Evolutionary conservation across 2,797 vertebrate species (phyloP).

Genomic region (Ptychadena robeensis): DNA sequence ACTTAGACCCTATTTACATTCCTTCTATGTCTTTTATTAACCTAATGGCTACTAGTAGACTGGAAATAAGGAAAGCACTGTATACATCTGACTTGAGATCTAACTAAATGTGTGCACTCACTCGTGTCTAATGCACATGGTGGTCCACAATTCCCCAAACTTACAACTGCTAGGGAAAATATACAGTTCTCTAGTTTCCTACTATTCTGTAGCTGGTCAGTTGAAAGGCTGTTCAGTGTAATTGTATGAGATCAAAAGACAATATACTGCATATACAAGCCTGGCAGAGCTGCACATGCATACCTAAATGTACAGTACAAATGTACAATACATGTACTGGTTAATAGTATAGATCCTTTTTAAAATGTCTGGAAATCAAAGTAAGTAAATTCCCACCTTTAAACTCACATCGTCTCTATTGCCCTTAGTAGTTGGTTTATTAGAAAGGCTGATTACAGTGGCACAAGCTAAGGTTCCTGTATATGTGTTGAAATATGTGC

Average conservation of each 20-base stretch:
- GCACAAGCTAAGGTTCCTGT: no score
- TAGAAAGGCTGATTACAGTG: no score
- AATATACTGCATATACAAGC: background rate
- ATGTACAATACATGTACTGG: no score
- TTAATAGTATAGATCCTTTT: no score
- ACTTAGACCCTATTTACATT: constrained; percentile 54
- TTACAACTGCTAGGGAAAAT: constrained; percentile 46
- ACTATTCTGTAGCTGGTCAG: constrained; percentile 12
- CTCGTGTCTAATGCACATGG: constrained; percentile 58
- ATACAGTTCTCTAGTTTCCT: constrained; percentile 45
- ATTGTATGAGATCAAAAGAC: background rate
- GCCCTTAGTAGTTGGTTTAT: no score
- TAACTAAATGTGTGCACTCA: constrained; percentile 57
- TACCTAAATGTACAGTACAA: no score
- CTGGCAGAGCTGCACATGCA: no score
- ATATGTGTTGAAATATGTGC: no score
- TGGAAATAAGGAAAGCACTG: constrained; percentile 33
- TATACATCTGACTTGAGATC: constrained; percentile 47
- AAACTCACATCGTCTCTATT: no score
- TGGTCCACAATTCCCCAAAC: constrained; percentile 38
- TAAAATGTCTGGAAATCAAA: background rate
- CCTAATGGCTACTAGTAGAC: constrained; percentile 41
- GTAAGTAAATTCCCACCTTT: background rate
- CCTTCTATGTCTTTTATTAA: constrained; percentile 46
- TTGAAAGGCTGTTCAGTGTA: background rate